Percentiles rank a stretch among this genome's conserved stretches.
Conservation (phyloP, 2,888 invertebrate species). For the Netelia virgata region DNA sequence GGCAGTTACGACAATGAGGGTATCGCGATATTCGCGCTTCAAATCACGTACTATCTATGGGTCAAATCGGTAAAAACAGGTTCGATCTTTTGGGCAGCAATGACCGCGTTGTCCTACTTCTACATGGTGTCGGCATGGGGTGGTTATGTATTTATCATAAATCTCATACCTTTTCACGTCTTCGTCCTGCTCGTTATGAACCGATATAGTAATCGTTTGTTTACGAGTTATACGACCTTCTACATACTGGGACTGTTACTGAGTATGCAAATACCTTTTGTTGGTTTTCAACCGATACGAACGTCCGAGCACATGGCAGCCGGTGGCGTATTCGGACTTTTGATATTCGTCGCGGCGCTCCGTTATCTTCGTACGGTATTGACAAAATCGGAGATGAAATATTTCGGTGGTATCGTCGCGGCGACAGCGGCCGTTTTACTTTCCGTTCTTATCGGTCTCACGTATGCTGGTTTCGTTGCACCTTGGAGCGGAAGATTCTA, state of each 20-base stretch:
- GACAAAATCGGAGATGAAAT: constrained; percentile 95
- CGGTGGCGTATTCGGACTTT: constrained; percentile 96
- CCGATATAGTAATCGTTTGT: constrained; percentile 95
- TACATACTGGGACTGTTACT: constrained; percentile 97
- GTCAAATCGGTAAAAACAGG: constrained; percentile 99
- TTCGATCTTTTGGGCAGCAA: constrained; percentile 97
- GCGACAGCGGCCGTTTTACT: constrained; percentile 91
- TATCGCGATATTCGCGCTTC: constrained; percentile 99
- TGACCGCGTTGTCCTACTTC: constrained; percentile 98
- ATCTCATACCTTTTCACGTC: constrained; percentile 98
- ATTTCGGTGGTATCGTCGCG: constrained; percentile 91
- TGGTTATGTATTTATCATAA: constrained; percentile 99
- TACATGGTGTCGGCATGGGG: constrained; percentile 99
- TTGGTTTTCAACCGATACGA: constrained; percentile 99
- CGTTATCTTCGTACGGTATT: constrained; percentile 93
- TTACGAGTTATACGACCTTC: constrained; percentile 98
- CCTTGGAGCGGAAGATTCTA: constrained; percentile 95
- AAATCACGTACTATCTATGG: constrained; percentile 99
- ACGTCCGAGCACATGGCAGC: constrained; percentile 99
- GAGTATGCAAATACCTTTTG: constrained; percentile 99
- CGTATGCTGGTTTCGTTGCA: constrained; percentile 97
- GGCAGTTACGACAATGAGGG: constrained; percentile 99
- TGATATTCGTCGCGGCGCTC: constrained; percentile 93
- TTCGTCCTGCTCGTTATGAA: constrained; percentile 98
- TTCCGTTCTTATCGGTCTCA: constrained; percentile 93